Evolutionary conservation across 2,113 vertebrate genomes (phyloP), one percentile per base, ranked within the genome.

Genomic region (Sitta europaea): DNA sequence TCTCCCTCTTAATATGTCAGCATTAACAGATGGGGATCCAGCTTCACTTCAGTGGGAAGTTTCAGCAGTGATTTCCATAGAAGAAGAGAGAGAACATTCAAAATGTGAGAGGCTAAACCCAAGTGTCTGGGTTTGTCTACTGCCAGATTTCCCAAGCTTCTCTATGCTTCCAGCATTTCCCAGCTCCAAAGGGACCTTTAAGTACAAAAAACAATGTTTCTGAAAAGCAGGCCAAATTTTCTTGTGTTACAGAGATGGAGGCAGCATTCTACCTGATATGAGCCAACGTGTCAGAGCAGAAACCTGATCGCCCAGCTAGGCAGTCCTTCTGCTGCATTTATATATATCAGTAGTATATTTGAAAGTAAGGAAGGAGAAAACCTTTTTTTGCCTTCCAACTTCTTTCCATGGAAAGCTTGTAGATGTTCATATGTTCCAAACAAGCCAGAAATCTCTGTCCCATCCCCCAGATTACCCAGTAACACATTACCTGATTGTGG

Each of bases 401-500:
- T 82, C 11, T 86, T 92, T 51, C 28, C 23, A 63, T 11, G 23
- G 48, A 21, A 47, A 89, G 43, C 12, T 67, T 16, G 0, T 24
- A 68, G 48, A 81, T 8, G 43, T 73, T 65, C 15, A 22, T 0
- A 0, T 38, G 20, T 42, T 88, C 27, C 33, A 58, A 67, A 63
- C 5, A 68, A 90, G 23, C 11, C 45, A 65, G 76, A 94, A 63
- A 28, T 22, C 17, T 35, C 50, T 54, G 24, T 43, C 27, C 66
- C 65, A 23, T 61, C 35, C 31, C 9, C 5, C 42, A 62, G 14
- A 4, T 76, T 53, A 13, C 36, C 43, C 36, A 42, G 15, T 42
- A 40, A 22, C 11, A 13, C 0, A 0, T 50, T 50, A 28, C 22
- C n/a, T 38, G 75, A 5, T 29, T 6, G 9, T 25, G 20, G 74